Evolutionary conservation across 2,113 vertebrate genomes (phyloP).

Genomic region (Parotia lawesii): DNA sequence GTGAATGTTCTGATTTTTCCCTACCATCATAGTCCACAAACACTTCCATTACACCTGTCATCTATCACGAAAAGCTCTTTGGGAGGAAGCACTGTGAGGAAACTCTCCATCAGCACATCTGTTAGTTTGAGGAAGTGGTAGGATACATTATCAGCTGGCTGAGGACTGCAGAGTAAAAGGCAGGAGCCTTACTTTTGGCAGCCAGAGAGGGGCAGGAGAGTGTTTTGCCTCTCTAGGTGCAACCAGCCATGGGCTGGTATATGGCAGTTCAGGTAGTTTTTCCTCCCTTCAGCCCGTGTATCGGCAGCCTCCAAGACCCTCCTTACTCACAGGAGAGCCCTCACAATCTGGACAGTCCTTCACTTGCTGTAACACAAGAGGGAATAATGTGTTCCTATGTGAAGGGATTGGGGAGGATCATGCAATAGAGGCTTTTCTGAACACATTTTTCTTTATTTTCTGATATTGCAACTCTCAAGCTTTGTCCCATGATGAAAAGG

Average conservation of each 20-base stretch:
- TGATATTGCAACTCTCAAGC: background rate
- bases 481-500: background rate
- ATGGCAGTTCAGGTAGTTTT: background rate
- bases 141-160: background rate
- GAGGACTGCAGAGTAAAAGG: background rate
- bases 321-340: background rate
- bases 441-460: background rate
- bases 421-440: background rate
- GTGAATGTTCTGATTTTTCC: background rate
- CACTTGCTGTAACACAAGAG: background rate
- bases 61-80: background rate
- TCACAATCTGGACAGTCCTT: background rate
- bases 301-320: rapidly evolving
- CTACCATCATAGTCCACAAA: background rate
- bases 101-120: background rate
- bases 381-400: background rate
- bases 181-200: background rate
- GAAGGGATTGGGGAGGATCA: background rate
- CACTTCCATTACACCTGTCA: background rate
- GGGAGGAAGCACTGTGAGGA: background rate
- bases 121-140: background rate
- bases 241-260: background rate
- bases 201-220: background rate
- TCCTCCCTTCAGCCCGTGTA: rapidly evolving
- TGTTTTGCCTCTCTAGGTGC: background rate